Conservation (phyloP, 2,113 vertebrate genomes). For the Boulengeromyrus knoepffleri region DNA sequence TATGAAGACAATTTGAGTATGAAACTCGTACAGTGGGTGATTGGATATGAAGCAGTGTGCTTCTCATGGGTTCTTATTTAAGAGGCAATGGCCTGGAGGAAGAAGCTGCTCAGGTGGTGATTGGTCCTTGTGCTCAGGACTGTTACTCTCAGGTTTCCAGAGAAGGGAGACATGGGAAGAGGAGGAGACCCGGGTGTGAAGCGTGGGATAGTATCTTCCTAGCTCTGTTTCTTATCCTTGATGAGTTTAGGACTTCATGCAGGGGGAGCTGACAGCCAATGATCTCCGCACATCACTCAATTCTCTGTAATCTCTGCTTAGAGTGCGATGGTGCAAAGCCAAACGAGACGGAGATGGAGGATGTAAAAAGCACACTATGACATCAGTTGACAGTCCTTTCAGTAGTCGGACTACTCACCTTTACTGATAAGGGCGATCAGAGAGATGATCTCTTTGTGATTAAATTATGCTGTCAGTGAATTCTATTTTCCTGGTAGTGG, state of each 20-base stretch:
- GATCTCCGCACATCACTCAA: not conserved
- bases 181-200: not conserved
- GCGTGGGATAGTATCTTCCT: not conserved
- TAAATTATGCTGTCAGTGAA: not conserved
- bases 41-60: not conserved
- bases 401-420: not conserved
- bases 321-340: not conserved
- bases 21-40: not conserved
- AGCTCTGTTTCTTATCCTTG: not conserved
- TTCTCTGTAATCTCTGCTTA: not conserved
- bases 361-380: not conserved
- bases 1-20: not conserved
- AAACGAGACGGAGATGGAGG: not conserved
- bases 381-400: not conserved
- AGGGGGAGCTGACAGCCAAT: not conserved
- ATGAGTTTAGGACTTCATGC: not conserved
- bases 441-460: not conserved
- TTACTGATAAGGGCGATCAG: not conserved
- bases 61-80: not conserved
- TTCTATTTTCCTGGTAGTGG: not conserved
- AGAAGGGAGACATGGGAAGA: not conserved
- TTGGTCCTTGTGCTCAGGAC: not conserved
- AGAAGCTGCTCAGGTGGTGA: not conserved
- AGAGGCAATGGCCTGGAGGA: not conserved
- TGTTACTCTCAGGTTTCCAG: not conserved